Evolutionary conservation across 2,113 vertebrate species (phyloP).

Genomic region (Clinocottus analis): DNA sequence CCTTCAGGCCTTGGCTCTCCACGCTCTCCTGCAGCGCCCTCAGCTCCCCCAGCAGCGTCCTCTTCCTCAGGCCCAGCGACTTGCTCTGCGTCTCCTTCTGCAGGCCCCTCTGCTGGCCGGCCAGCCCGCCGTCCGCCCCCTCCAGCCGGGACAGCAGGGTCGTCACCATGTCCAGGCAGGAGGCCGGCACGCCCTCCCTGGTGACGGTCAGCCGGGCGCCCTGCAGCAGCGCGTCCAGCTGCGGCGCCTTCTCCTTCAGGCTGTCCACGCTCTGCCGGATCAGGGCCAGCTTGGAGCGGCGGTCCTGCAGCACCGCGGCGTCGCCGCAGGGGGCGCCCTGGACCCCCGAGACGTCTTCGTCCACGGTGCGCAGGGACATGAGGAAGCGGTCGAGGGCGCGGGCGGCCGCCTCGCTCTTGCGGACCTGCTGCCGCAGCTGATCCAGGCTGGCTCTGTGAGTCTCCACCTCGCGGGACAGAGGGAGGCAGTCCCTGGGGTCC

Average conservation of each 20-base stretch:
- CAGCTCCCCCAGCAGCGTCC: constrained; percentile 84
- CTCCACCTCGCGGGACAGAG: constrained; percentile 78
- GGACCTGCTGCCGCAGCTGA: constrained; percentile 82
- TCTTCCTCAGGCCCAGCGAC: constrained; percentile 80
- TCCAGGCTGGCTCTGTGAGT: constrained; percentile 86
- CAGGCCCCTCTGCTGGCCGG: constrained; percentile 64
- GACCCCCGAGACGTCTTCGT: constrained; percentile 73
- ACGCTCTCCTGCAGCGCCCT: constrained; percentile 83
- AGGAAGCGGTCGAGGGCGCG: constrained; percentile 88
- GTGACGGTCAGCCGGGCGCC: constrained; percentile 82
- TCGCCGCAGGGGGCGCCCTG: constrained; percentile 61
- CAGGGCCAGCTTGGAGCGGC: constrained; percentile 62
- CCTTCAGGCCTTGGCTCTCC: constrained; percentile 86
- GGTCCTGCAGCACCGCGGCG: constrained; percentile 59
- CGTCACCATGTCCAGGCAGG: constrained; percentile 86
- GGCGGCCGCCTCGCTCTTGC: constrained; percentile 81
- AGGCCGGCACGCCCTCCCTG: constrained; percentile 67
- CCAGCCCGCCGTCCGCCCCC: constrained; percentile 31
- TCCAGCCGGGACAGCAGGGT: constrained; percentile 76
- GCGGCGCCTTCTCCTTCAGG: constrained; percentile 85
- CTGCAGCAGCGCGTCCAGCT: constrained; percentile 86
- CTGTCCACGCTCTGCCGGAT: constrained; percentile 77
- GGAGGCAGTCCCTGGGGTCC: constrained; percentile 83
- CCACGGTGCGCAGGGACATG: constrained; percentile 83
- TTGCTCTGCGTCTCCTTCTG: constrained; percentile 76